Base-by-base conservation (phyloP, 2,888 invertebrate genomes). In the Apotomis betuletana region DNA sequence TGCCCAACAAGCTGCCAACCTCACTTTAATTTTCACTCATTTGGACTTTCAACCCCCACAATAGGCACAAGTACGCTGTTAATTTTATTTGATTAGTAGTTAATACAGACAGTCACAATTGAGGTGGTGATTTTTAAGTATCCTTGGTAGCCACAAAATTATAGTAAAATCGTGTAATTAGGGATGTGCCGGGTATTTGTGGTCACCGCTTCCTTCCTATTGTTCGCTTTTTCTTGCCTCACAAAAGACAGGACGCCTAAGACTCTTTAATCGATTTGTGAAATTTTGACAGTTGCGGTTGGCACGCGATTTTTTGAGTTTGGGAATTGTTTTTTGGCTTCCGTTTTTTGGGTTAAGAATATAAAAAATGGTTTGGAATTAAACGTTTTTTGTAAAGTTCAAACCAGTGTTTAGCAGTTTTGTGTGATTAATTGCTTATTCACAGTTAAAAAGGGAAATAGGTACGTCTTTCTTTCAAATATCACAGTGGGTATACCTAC, bases 271-370 rank as follows among this genome's bases (percentile, higher is more conserved):
- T 92, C 92, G 90, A 92, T 92, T 92, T 87, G 77, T 78, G 87
- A 86, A 83, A 89, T 89, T 77, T 89, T 90, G 91, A 91, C 91
- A 90, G 90, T 87, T 92, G 92, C 83, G 92, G 92, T 92, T 83
- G 83, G 80, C 77, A 78, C 78, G 81, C 87, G 82, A 84, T 85
- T 86, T 87, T 86, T 83, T 82, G 75, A 77, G 72, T 76, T 81
- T 80, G 77, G 83, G 84, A 82, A 75, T 67, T 51, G 76, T 81
- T 87, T 88, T 69, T 63, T 46, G 65, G 75, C 79, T 82, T 80
- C 77, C 74, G 70, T 69, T 78, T 75, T 77, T 73, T 70, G 71
- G 55, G 12, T 63, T 70, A 13, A n/a, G 15, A 12, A 8, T 9
- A 36, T 46, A 65, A 65, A 65, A 65, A 65, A 9, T 10, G 10